phyloP scores from a whole-genome alignment of 2,797 vertebrate genomes.

The Tamandua tetradactyla region DNA sequence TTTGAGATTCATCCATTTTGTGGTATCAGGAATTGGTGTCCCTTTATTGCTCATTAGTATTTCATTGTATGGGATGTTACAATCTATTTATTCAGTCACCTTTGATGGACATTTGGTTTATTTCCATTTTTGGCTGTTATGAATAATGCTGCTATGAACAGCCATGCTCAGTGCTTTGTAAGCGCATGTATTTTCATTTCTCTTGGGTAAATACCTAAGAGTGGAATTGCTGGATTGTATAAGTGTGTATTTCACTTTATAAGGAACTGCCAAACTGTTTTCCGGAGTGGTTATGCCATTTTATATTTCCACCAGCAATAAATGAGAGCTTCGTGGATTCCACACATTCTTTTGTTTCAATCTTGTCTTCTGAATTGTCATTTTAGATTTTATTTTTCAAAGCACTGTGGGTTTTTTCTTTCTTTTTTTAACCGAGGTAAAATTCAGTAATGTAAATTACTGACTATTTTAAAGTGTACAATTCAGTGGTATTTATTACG shows the following conservation, averaged over 20 bases:
- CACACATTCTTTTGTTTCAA: too few relatives aligned
- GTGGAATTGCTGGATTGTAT: neutral
- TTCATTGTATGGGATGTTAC: neutral
- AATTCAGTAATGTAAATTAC: too few relatives aligned
- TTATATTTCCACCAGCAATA: neutral
- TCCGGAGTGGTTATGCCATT: neutral
- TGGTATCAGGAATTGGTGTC: neutral
- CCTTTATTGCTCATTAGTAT: neutral
- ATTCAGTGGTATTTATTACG: too few relatives aligned
- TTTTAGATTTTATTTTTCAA: too few relatives aligned
- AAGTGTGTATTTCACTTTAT: neutral
- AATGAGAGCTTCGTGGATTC: too few relatives aligned
- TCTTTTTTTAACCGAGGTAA: too few relatives aligned
- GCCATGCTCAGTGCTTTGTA: neutral
- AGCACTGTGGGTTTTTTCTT: too few relatives aligned
- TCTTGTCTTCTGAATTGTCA: too few relatives aligned
- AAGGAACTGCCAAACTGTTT: neutral
- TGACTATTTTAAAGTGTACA: too few relatives aligned
- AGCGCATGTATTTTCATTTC: neutral
- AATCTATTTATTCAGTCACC: neutral
- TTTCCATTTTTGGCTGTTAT: neutral
- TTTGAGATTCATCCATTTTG: neutral
- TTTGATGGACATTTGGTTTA: neutral
- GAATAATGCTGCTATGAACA: neutral
- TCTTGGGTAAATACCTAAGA: neutral